A percentile compares a stretch with the other conserved stretches of the same genome.
Conservation (phyloP, 2,113 vertebrate genomes). For the Microtus oregoni region DNA sequence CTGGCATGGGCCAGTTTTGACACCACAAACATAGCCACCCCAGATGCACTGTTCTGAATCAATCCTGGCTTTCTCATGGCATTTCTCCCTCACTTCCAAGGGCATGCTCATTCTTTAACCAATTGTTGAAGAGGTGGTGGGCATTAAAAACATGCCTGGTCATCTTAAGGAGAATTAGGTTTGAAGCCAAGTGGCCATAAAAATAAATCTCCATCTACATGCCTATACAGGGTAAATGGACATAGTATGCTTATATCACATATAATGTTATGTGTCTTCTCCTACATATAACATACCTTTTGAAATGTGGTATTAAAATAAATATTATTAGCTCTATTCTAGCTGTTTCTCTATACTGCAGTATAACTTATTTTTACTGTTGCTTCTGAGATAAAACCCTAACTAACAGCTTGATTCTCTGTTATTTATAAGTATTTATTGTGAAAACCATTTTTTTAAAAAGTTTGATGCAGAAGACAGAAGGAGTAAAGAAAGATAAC, state of each 20-base stretch:
- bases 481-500: not conserved
- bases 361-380: not conserved
- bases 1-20: not conserved
- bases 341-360: not conserved
- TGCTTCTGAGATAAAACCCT: constrained; percentile 31
- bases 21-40: accelerated
- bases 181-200: not conserved
- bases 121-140: not conserved
- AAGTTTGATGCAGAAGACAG: not conserved
- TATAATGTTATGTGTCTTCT: not conserved
- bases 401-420: not conserved
- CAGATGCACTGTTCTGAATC: not conserved
- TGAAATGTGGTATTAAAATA: too few species aligned
- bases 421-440: not conserved
- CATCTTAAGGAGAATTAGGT: not conserved
- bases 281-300: not conserved
- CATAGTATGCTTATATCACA: not conserved
- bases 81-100: not conserved
- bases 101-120: not conserved
- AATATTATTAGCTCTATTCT: not conserved
- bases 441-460: constrained; percentile 24
- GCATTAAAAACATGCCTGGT: not conserved
- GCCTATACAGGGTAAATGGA: not conserved
- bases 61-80: not conserved
- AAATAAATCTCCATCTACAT: not conserved